Base-by-base conservation (phyloP, 2,113 vertebrate species). In the Cacatua alba region DNA sequence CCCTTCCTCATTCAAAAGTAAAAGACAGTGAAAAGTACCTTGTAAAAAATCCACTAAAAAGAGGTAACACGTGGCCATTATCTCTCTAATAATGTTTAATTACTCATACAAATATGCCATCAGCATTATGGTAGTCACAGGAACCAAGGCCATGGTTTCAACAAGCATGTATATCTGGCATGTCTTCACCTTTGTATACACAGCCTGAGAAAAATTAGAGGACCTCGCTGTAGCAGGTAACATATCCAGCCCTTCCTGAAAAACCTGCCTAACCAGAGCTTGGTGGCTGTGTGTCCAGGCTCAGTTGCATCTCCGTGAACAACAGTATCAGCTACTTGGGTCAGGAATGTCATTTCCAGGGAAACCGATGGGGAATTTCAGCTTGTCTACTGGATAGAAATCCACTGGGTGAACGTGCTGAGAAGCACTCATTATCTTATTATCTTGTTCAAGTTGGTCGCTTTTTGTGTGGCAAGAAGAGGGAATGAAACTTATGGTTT, bases 141-240 rank as follows among this genome's bases (percentile, higher is more conserved):
- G 8, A 85, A n/a, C 6, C 3, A 64, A 31, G 26, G 17, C 25
- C 11, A 4, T 17, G 5, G 13, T 70, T 74, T 92, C 65, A 46
- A 74, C 23, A 51, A 26, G 28, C 6, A 51, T 80, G 26, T 28
- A 33, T 39, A 12, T 33, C 41, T 81, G 31, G 19, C 65, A 2
- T 29, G 18, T 33, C 44, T 89, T 13, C 25, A 3, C 24, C 46
- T 80, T 16, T 53, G 4, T 31, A 2, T 35, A 15, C 10, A n/a
- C 28, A 83, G 26, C 15, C 8, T 48, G 37, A 93, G 53, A 83
- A 84, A 67, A 51, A n/a, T 9, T 44, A 26, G 5, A 80, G 53
- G 37, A 44, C 15, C 7, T 79, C 3, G 0, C 10, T 65, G 25
- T 33, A 1, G 0, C 10, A 53, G 20, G 11, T 37, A 41, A 43